Conservation (phyloP, 2,113 vertebrate genomes). For the Ceyx cyanopectus region DNA sequence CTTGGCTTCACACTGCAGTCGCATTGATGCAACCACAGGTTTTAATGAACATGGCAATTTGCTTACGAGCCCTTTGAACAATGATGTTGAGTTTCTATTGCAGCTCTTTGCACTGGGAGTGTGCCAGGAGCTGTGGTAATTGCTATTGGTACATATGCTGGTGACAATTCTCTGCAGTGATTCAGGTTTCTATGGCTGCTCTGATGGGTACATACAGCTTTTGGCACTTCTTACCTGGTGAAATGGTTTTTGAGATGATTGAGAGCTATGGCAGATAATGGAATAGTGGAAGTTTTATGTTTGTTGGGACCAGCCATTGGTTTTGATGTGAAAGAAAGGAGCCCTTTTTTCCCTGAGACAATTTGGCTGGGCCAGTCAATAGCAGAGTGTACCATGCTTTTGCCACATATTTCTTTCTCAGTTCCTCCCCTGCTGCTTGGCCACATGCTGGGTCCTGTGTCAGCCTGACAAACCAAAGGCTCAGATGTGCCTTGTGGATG, state of each 20-base stretch:
- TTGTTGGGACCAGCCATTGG: fast-evolving
- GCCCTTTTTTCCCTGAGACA: background rate
- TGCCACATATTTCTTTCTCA: background rate
- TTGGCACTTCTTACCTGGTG: background rate
- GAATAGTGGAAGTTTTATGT: background rate
- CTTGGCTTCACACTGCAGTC: fast-evolving
- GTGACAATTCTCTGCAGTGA: background rate
- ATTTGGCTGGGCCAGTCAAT: background rate
- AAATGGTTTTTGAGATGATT: background rate
- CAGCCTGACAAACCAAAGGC: background rate
- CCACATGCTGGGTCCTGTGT: fast-evolving
- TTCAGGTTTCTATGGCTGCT: background rate
- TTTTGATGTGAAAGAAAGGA: background rate
- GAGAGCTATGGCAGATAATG: background rate
- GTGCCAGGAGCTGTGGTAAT: background rate
- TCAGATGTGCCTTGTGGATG: background rate
- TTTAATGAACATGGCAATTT: background rate
- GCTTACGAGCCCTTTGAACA: background rate
- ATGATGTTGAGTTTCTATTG: background rate
- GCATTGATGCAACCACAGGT: background rate
- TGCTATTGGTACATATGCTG: background rate
- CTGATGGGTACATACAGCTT: background rate
- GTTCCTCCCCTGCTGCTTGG: background rate
- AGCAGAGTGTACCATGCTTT: background rate
- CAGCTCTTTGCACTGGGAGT: background rate